Evolutionary conservation across 2,113 vertebrate species (phyloP), one percentile per base, ranked within the genome.

Genomic region (Ranitomeya variabilis): DNA sequence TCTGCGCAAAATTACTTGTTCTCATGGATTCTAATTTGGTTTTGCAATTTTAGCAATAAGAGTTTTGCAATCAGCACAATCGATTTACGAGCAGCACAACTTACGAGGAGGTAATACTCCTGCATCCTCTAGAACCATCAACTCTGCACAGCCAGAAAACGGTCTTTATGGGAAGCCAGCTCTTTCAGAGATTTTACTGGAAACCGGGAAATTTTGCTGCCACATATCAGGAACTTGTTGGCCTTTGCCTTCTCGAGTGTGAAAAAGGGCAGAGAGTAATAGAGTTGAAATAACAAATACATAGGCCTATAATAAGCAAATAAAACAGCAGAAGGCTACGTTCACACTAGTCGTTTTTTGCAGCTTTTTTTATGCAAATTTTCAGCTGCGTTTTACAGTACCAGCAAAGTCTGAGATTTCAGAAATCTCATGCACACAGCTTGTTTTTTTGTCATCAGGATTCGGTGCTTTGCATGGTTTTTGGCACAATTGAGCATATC

Each of bases 11-110:
- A 77, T 77, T 77, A 77, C 85, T 86, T 86, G 51, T 77, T 86
- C 85, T 86, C 85, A 77, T 77, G 57, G 51, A 73, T 87, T 71
- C 78, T 81, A 87, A 87, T 87, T 87, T 81, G 54, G 77, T 59
- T 87, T 69, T 80, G 77, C 64, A 69, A 69, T 87, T 87, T 87
- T 87, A 87, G 85, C 31, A 77, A 59, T 66, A 59, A 80, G 86
- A 16, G 55, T 80, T 87, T 81, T 16, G 66, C 66, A 81, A 80
- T 81, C 78, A 87, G 86, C 54, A 45, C 64, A 87, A 87, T 81
- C 79, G 64, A 87, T 87, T 81, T 80, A 71, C 64, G 71, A 67
- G 55, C 85, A 52, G 71, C 21, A 76, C 73, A 77, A 86, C 6
- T 78, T 74, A 23, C 85, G 77, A 77, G 51, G 85, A 76, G 59